Conservation (phyloP, 2,797 vertebrate species). For the Galaxias olidus region DNA sequence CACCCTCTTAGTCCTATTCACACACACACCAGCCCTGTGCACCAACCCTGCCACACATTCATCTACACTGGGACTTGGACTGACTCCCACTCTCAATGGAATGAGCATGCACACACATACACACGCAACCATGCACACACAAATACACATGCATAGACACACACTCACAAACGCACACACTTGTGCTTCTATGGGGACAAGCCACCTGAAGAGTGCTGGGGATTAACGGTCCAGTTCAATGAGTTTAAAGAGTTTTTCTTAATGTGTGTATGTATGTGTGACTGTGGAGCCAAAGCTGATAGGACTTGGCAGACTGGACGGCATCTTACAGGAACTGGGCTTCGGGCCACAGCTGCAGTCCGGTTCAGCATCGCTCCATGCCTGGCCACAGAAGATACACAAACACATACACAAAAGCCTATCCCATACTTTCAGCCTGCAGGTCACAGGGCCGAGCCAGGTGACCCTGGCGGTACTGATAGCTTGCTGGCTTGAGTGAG, state of each 20-base stretch:
- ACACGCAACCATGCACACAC: conserved; percentile 23
- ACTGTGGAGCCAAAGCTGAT: conserved; percentile 20
- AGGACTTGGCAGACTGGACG: conserved; percentile 35
- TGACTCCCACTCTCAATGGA: no score
- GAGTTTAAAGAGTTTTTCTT: conserved; percentile 43
- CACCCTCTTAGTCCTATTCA: no score
- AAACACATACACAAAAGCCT: no score
- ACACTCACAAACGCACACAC: conserved; percentile 19
- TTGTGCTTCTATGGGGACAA: conserved; percentile 60
- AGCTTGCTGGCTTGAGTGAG: no score
- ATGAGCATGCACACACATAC: conserved; percentile 7
- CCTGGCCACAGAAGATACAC: not conserved
- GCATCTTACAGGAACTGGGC: conserved; percentile 18
- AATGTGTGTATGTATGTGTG: conserved; percentile 7
- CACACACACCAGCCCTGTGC: no score
- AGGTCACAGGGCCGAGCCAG: no score
- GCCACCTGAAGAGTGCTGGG: conserved; percentile 71
- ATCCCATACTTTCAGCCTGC: no score
- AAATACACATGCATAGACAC: conserved; percentile 16
- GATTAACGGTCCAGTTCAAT: conserved; percentile 73
- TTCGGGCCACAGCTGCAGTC: conserved; percentile 10
- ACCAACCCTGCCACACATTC: no score
- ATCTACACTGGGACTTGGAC: no score
- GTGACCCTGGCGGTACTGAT: no score
- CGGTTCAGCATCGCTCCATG: not conserved